Evolutionary conservation across 2,888 invertebrate genomes (phyloP), one percentile per base, ranked within the genome.

Genomic region (Coelopa pilipes): DNA sequence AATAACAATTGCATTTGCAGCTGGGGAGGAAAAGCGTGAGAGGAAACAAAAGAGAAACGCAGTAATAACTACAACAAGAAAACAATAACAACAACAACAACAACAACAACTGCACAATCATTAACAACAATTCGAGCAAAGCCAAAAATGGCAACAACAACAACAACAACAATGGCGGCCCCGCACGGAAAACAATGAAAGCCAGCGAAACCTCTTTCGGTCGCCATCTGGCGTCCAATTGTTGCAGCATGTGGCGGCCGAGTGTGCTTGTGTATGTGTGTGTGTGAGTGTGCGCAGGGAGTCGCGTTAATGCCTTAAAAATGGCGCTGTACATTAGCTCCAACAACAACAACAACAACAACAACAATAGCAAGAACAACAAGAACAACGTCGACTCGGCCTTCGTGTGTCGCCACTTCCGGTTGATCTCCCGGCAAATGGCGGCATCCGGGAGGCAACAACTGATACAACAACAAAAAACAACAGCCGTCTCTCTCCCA

Each of bases 151-250:
- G 7, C 34, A 34, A 34, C 34, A 34, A 34, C 34, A 34, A 34
- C 34, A 34, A 34, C 7, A 34, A 2, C 34, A 34, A 34, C 34
- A 34, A 4, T 34, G 34, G 4, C 4, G 34, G n/a, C n/a, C n/a
- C 34, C 34, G 2, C 50, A 46, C 45, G 15, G 17, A 63, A 45
- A 66, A 66, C 66, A 66, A 66, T 66, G 47, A 66, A 21, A 66
- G 49, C 21, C 19, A 50, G 17, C 50, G 49, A 66, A 66, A 50
- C 17, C 24, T 12, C 47, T 59, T 50, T 15, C 19, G 66, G 66
- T 15, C 47, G 66, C 34, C 55, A 21, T 24, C 55, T 53, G 67
- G 34, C 7, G 34, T 34, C 34, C 34, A 34, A 34, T 34, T 34
- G 19, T 13, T 47, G 19, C 50, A 24, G 12, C 34, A 50, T 34